phyloP scores from a whole-genome alignment of 2,797 vertebrate genomes.

The Vultur gryphus region DNA sequence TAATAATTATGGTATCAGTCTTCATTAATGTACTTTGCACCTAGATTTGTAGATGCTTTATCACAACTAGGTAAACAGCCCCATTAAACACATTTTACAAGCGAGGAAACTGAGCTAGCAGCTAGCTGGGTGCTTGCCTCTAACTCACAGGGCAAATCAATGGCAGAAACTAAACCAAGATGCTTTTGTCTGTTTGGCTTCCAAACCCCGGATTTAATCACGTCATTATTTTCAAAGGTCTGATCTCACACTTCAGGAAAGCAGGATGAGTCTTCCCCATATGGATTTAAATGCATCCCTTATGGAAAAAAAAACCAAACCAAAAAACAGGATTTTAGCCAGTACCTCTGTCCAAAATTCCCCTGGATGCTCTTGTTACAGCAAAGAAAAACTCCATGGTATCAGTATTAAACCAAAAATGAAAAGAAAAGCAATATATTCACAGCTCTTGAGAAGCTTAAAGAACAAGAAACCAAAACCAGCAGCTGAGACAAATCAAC shows the following conservation, averaged over 20 bases:
- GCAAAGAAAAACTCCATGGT: background rate
- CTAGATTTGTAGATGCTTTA: background rate
- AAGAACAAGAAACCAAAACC: background rate
- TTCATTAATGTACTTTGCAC: background rate
- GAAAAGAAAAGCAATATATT: background rate
- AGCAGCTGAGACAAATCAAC: conserved; percentile 24
- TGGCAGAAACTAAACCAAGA: background rate
- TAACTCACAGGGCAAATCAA: background rate
- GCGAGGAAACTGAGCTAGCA: background rate
- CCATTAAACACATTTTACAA: background rate
- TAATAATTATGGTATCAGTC: background rate
- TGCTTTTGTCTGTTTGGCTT: background rate
- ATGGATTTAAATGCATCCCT: background rate
- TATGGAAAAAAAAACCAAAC: background rate
- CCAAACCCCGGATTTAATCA: background rate
- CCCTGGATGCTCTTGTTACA: background rate
- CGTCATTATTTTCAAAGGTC: background rate
- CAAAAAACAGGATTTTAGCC: background rate
- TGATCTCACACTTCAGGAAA: background rate
- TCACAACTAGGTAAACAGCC: background rate
- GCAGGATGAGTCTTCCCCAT: background rate
- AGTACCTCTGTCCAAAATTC: background rate
- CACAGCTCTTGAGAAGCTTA: background rate
- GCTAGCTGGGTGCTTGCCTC: background rate
- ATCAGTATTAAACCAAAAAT: background rate